Conservation (phyloP, 1,140 invertebrate species). For the Drosophila jambulina region DNA sequence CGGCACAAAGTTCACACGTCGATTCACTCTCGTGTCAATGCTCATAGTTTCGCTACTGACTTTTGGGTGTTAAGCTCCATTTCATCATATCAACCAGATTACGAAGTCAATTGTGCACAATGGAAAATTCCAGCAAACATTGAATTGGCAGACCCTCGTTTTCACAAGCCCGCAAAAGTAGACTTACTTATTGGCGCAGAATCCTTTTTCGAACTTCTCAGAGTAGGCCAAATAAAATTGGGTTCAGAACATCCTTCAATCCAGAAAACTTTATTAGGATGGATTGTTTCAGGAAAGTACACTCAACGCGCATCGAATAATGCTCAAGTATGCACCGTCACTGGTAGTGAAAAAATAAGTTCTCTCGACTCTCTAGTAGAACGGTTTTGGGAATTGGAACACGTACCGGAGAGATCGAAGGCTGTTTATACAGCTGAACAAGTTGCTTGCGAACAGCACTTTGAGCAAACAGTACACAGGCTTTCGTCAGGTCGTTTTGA, state of each 20-base stretch:
- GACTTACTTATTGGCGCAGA: no score
- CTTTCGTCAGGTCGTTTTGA: conserved; percentile 8
- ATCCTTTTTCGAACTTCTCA: no score
- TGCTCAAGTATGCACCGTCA: background rate
- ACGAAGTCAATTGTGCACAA: no score
- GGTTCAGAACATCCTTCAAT: background rate
- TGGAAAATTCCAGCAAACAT: no score
- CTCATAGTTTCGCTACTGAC: no score
- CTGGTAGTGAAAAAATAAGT: background rate
- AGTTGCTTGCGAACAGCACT: conserved; percentile 6
- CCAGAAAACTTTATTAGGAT: conserved; percentile 6
- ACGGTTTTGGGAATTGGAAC: conserved; percentile 17
- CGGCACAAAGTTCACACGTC: no score
- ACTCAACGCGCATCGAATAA: background rate
- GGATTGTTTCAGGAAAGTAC: conserved; percentile 13
- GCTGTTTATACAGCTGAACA: conserved; percentile 3
- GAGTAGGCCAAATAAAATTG: conserved; percentile 10
- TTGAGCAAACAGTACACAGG: background rate
- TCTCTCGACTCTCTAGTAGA: no score
- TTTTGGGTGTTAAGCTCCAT: no score
- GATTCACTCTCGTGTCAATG: no score
- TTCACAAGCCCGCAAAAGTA: no score
- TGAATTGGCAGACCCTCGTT: no score
- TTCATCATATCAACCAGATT: no score
- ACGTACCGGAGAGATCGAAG: conserved; percentile 7